These are phyloP conservation scores for Gnatocerus cornutus DNA, from an alignment of 2,888 invertebrate species.

Conservation along the genomic window DNA sequence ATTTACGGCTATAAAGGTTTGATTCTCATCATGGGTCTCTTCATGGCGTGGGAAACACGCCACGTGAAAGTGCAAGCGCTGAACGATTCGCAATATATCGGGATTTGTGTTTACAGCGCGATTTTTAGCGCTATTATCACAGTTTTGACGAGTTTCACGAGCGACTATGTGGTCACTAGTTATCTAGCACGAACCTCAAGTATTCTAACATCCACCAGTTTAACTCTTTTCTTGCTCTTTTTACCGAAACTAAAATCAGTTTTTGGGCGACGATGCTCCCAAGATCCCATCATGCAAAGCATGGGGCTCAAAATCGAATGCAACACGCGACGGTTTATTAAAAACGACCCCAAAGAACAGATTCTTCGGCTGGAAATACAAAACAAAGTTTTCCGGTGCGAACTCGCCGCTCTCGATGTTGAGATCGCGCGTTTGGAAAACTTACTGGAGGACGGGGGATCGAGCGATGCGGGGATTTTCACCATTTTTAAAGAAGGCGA, in stretches of 20 bases:
- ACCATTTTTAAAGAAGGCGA: constrained; percentile 18
- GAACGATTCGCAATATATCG: constrained; percentile 95
- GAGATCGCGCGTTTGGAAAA: constrained; percentile 85
- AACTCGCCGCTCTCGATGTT: constrained; percentile 84
- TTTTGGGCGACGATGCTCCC: constrained; percentile 77
- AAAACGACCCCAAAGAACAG: constrained; percentile 86
- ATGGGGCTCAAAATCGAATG: constrained; percentile 91
- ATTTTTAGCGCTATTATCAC: constrained; percentile 92
- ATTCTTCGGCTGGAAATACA: constrained; percentile 93
- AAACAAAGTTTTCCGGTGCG: constrained; percentile 89
- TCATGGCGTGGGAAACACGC: constrained; percentile 97
- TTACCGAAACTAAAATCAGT: constrained; percentile 88
- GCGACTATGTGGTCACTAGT: constrained; percentile 85
- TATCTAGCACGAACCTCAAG: constrained; percentile 88
- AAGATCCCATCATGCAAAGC: constrained; percentile 89
- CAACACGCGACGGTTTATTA: constrained; percentile 79
- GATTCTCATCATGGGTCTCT: constrained; percentile 89
- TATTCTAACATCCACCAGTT: constrained; percentile 89
- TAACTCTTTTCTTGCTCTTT: constrained; percentile 89
- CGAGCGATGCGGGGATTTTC: constrained; percentile 36
- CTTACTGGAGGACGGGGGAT: constrained; percentile 69
- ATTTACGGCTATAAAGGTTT: constrained; percentile 94
- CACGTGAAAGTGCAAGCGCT: constrained; percentile 93
- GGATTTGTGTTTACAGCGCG: constrained; percentile 93
- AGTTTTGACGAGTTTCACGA: constrained; percentile 89